Evolutionary conservation across 1,140 invertebrate genomes (phyloP), one percentile per base, ranked within the genome.

Genomic region (Camponotus vicinus): DNA sequence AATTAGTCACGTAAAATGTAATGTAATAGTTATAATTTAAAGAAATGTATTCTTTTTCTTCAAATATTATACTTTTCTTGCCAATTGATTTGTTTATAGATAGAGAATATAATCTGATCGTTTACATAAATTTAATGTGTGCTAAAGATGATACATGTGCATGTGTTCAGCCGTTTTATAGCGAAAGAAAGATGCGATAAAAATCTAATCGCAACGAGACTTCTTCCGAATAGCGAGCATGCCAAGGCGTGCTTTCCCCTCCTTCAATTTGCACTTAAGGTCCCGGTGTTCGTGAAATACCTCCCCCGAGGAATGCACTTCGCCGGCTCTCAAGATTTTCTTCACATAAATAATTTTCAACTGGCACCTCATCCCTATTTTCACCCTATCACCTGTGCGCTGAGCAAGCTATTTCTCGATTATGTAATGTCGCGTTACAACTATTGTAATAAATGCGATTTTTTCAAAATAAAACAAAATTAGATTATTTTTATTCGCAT

Each of bases 291-390:
- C 82, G 61, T 67, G 82, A 85, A 85, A 87, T 87, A 87, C 77
- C 82, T 85, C 64, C 86, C 82, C 6, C 64, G 82, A 76, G 86
- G 86, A 76, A 87, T 76, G 79, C 63, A 73, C 61, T 75, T 21
- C 57, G 37, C 40, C 40, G 45, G 40, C 73, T 61, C 73, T 88
- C 75, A 59, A 86, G 71, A 79, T 86, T 86, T 86, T 79, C 86
- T 71, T 86, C 86, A 63, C 86, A 86, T 86, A 86, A 86, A 86
- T 86, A 88, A 88, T 87, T 86, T 86, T 86, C 71, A 86, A 86
- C 79, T 57, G 73, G 59, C 52, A 73, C 73, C 63, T 77, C 69
- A 71, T 86, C 79, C 70, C 52, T 63, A 78, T 69, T 75, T 55
- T 76, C 61, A 40, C 52, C 7, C 45, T 42, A 57, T 86, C 75